Percentiles rank a stretch among this genome's conserved stretches.
Conservation (phyloP, 2,797 vertebrate species). For the Enteromius radiatus region DNA sequence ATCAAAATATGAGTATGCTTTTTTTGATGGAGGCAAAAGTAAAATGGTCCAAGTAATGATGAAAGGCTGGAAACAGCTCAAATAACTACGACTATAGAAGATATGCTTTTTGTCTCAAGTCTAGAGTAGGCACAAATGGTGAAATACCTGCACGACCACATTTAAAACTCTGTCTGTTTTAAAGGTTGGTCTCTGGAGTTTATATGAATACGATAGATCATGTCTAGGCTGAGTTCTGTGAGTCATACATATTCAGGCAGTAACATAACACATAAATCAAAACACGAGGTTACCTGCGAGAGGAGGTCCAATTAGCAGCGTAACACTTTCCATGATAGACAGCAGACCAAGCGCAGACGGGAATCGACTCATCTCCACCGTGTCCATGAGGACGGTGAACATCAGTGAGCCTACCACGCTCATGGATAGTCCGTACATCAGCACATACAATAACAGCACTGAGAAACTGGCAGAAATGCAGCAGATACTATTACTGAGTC, state of each 20-base stretch:
- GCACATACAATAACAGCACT: conserved; percentile 82
- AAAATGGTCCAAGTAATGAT: not conserved
- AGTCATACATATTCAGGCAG: not conserved
- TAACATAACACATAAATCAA: not conserved
- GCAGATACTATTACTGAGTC: conserved; percentile 90
- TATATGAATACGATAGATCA: not conserved
- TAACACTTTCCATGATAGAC: conserved; percentile 87
- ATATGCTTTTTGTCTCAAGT: not conserved
- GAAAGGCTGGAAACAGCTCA: not conserved
- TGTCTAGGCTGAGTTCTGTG: not conserved
- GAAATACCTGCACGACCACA: conserved; percentile 20
- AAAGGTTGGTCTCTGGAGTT: not conserved
- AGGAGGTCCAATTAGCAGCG: conserved; percentile 87
- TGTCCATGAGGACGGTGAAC: conserved; percentile 95
- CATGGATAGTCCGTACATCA: conserved; percentile 87
- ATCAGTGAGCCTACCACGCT: conserved; percentile 86
- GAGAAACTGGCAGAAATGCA: conserved; percentile 77
- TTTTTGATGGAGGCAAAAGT: not conserved
- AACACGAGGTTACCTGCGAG: conserved; percentile 82
- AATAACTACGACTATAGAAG: not conserved
- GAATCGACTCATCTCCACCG: conserved; percentile 90
- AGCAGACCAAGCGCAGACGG: conserved; percentile 91
- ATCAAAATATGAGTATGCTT: not conserved
- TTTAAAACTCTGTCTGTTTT: not conserved
- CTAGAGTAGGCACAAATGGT: not conserved